Evolutionary conservation across 2,113 vertebrate genomes (phyloP), one percentile per base, ranked within the genome.

Genomic region (Brachypteracias leptosomus): DNA sequence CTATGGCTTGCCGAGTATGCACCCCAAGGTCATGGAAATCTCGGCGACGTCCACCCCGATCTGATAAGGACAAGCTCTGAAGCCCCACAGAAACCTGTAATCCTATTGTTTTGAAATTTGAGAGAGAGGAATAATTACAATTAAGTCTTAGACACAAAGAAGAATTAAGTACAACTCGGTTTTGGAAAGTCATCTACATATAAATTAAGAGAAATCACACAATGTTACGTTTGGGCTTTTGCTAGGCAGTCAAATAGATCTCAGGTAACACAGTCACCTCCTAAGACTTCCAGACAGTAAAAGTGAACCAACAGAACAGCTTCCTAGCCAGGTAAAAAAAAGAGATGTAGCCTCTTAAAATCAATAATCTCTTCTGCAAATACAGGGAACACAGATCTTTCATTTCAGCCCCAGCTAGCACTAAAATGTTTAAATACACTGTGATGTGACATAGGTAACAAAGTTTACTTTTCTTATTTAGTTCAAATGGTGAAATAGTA

Each of bases 11-110:
- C 25, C 99, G 98, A 26, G 99, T 99, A 91, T 99, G 98, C 10
- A 99, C 73, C 12, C 99, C 99, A 1, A 97, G 89, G 90, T 99
- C 99, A 21, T 99, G 94, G 42, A 98, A 99, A 93, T 99, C 99
- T 52, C 98, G 94, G 3, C 98, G 98, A 18, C 97, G 99, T 38
- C 99, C 98, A 33, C 99, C 99, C 91, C 99, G 97, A 16, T 99
- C 99, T 26, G 97, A 97, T 25, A 99, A 71, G 7, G 98, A 98
- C 46, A 99, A 62, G 57, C 99, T 98, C 76, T 99, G 98, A 95
- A 99, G 99, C 25, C 99, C 99, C 2, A 97, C 98, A 2, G 99
- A 99, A 85, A 99, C 98, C 97, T 98, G 97, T 11, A 97, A 46
- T 58, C 98, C 94, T 95, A 1, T 20, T 33, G 62, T 11, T 89